Evolutionary conservation across 1,140 invertebrate genomes (phyloP).

Genomic region (Drosophila obscura): DNA sequence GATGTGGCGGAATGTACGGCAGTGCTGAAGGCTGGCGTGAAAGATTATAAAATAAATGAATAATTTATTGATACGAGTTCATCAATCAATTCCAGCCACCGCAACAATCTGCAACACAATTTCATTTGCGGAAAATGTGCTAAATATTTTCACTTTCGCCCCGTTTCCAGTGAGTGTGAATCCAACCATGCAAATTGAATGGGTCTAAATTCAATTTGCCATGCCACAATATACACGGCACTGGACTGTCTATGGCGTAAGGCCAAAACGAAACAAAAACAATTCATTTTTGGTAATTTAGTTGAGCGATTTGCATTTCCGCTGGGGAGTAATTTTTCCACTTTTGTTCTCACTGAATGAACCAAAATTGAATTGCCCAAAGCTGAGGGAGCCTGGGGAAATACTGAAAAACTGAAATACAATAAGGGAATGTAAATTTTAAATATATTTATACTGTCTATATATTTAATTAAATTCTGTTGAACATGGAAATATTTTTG

Average conservation of each 20-base stretch:
- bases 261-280: slow-evolving; percentile 16
- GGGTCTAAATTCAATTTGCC: slow-evolving; percentile 50
- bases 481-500: slow-evolving; percentile 42
- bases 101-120: slow-evolving; percentile 16
- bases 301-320: slow-evolving; percentile 56
- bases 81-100: slow-evolving; percentile 27
- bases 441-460: slow-evolving; percentile 11
- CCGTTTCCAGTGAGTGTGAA: neutral
- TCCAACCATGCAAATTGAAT: slow-evolving; percentile 54
- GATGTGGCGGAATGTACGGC: neutral
- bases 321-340: slow-evolving; percentile 49
- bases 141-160: slow-evolving; percentile 36
- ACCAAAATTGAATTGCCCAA: slow-evolving; percentile 52
- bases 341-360: slow-evolving; percentile 39
- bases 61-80: slow-evolving; percentile 16
- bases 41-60: slow-evolving; percentile 5
- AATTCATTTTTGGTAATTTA: slow-evolving; percentile 33
- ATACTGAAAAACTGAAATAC: slow-evolving; percentile 25
- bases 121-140: slow-evolving; percentile 19
- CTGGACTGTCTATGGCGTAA: neutral
- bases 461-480: slow-evolving; percentile 48
- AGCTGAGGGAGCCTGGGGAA: slow-evolving; percentile 5
- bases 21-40: neutral
- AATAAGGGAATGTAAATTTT: slow-evolving; percentile 29
- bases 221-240: slow-evolving; percentile 6